These are phyloP conservation scores for Ciconia stormi DNA, from an alignment of 2,113 vertebrate species.

Conservation along the genomic window DNA sequence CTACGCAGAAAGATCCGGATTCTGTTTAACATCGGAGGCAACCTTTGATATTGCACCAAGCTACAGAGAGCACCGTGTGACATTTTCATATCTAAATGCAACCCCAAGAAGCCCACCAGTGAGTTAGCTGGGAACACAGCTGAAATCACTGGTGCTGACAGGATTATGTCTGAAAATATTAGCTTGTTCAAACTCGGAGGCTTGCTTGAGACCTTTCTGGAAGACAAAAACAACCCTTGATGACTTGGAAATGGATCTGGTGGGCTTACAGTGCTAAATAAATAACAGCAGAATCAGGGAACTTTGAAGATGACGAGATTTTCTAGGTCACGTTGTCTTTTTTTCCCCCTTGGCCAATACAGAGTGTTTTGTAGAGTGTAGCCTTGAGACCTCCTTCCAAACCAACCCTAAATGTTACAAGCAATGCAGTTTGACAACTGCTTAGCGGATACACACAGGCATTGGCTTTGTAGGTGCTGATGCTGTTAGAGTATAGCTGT, in stretches of 20 bases:
- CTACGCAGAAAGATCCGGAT: background rate
- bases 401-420: constrained; percentile 21
- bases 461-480: constrained; percentile 37
- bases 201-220: constrained; percentile 5
- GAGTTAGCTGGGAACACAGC: background rate
- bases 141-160: constrained; percentile 12
- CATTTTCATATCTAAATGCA: background rate
- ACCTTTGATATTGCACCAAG: background rate
- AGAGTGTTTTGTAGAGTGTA: constrained; percentile 28
- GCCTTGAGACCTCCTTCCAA: constrained; percentile 34
- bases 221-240: background rate
- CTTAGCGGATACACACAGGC: background rate
- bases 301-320: constrained; percentile 34
- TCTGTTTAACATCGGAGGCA: background rate
- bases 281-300: constrained; percentile 4
- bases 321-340: background rate
- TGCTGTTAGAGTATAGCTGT: background rate
- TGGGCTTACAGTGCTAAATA: constrained; percentile 35
- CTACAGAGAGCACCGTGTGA: background rate
- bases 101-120: background rate
- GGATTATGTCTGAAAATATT: background rate
- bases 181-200: background rate
- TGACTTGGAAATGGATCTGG: constrained; percentile 30
- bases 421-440: constrained; percentile 32
- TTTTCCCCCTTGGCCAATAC: constrained; percentile 19